Base-by-base conservation (phyloP, 1,140 invertebrate species). In the Caerostris extrusa region DNA sequence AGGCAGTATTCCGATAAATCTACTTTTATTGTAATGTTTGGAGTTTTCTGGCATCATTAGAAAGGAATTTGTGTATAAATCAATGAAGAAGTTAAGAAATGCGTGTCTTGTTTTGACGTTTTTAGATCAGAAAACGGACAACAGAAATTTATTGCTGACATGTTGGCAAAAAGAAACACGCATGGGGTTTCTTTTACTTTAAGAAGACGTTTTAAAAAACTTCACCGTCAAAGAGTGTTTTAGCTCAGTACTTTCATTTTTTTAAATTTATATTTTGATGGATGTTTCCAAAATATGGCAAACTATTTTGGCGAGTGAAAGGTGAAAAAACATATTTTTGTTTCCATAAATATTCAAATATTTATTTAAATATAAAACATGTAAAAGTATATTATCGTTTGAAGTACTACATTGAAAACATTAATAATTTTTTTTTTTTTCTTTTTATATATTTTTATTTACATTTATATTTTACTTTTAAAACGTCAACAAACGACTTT, bases 41-140 rank as follows among this genome's bases (percentile, higher is more conserved):
- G 34, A 34, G 34, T 34, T 77, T 71, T 77, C 14, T 77, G 69
- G 69, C 69, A 77, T 77, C 69, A 77, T 77, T 77, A 77, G 69
- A 77, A 77, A 8, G 8, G 69, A 34, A 19, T 77, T 77, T 77
- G 69, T 77, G 50, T 77, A 77, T 77, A 77, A 77, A 77, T 77
- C 69, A 77, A 77, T 19, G 8, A 50, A 69, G 34, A 69, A 10
- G 7, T 77, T 53, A 77, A 77, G 34, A 77, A 53, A 77, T 77
- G 69, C 34, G 69, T 50, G 69, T 7, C 69, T 77, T 77, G 69
- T 77, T 77, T 77, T 77, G 69, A 77, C 69, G 50, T 77, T 77
- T 71, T 53, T 10, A 77, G 34, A 10, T 77, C 34, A 10, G 17
- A 77, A 53, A 77, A 77, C 12, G 69, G 34, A 77, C 69, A 53